Base-by-base conservation (phyloP, 2,888 invertebrate genomes). In the Erebia ligea region DNA sequence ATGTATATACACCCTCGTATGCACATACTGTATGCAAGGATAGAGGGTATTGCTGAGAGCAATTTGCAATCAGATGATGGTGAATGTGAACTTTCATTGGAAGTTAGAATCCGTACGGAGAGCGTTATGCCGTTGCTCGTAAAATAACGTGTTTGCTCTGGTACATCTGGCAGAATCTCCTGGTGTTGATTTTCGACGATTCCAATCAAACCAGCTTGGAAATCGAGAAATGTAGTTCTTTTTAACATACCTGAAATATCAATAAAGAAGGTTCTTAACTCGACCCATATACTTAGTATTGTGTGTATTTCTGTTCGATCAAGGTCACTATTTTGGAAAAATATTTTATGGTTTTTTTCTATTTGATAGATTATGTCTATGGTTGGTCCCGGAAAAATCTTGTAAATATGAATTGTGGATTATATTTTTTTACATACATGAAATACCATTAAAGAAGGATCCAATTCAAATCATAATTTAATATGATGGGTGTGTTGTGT, bases 21-120 rank as follows among this genome's bases (percentile, higher is more conserved):
- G 58, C 9, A 58, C 2, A n/a, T 8, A 25, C 25, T 25, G 25
- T 25, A n/a, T n/a, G 13, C 15, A 5, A 15, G 21, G 21, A 25
- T 56, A 56, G 56, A 56, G 25, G 56, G 15, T 56, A 56, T 25
- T 57, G 57, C 25, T 57, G 15, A 57, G 40, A 34, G 10, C 34
- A 58, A 58, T 58, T 58, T 40, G 58, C 58, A 58, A 58, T 58
- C 58, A 40, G 58, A 58, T 40, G 58, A 57, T 34, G 58, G 58
- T 34, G 58, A 57, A 57, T 57, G 58, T 40, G 40, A 58, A 58
- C 58, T 58, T 58, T 40, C 58, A 58, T 58, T 58, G 58, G 34
- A n/a, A 58, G 34, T 58, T 56, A 10, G 56, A 17, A 19, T 19
- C 40, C 25, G 40, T 58, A 21, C 15, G 48, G 19, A 19, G 61